These are phyloP conservation scores for Pyrgus malvae DNA, from an alignment of 2,888 invertebrate species.

Conservation along the genomic window DNA sequence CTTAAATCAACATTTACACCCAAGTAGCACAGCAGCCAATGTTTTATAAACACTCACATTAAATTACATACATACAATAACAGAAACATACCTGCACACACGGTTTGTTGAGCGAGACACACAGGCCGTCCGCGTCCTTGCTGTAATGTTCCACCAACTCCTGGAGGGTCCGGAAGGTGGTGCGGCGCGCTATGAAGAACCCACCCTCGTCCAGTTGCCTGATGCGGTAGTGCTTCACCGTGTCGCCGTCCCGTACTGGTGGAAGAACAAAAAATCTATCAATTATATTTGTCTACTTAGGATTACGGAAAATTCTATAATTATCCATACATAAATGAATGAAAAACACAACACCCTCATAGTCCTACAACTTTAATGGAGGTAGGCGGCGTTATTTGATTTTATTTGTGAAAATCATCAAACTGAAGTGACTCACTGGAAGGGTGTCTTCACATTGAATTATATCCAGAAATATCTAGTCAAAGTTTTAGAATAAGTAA, in stretches of 20 bases:
- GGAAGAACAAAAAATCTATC: constrained; percentile 38
- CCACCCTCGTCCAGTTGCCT: constrained; percentile 99
- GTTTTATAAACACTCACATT: too few relatives aligned
- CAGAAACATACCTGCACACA: constrained; percentile 90
- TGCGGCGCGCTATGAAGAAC: constrained; percentile 98
- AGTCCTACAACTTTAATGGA: too few relatives aligned
- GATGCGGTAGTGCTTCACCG: constrained; percentile 99
- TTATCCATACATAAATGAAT: neutral
- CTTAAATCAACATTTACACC: too few relatives aligned
- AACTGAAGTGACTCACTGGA: too few relatives aligned
- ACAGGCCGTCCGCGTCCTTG: constrained; percentile 98
- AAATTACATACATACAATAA: too few relatives aligned
- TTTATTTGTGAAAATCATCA: too few relatives aligned
- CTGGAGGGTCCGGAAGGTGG: constrained; percentile 97
- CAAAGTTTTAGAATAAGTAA: too few relatives aligned
- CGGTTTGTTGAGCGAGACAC: constrained; percentile 97
- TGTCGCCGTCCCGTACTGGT: constrained; percentile 98
- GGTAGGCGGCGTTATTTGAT: too few relatives aligned
- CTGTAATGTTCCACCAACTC: constrained; percentile 99
- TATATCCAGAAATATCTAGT: too few relatives aligned
- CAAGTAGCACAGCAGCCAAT: too few relatives aligned
- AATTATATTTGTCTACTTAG: neutral
- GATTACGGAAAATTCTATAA: neutral
- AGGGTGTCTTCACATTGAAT: too few relatives aligned
- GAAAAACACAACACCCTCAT: too few relatives aligned